Evolutionary conservation across 2,113 vertebrate species (phyloP).

Genomic region (Chinchilla lanigera): DNA sequence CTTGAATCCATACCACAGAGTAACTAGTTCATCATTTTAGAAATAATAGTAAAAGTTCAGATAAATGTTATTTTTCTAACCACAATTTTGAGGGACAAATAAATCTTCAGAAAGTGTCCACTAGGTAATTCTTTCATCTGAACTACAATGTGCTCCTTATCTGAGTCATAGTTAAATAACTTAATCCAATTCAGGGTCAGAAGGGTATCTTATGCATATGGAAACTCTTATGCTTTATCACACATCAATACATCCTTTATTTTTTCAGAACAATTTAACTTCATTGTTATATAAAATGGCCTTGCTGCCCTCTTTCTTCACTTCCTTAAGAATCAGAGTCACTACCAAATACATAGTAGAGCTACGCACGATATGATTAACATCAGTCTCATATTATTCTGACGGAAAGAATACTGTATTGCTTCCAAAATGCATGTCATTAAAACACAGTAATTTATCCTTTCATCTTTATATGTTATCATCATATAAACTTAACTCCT

Average conservation of each 20-base stretch:
- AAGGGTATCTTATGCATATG: slow-evolving; percentile 58
- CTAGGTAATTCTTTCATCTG: slow-evolving; percentile 36
- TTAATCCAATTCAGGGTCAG: slow-evolving; percentile 59
- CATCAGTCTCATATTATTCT: neutral
- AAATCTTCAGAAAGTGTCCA: slow-evolving; percentile 20
- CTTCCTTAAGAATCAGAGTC: slow-evolving; percentile 35
- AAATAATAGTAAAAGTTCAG: slow-evolving; percentile 40
- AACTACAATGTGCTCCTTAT: slow-evolving; percentile 46
- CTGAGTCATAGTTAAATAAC: slow-evolving; percentile 64
- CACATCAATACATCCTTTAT: slow-evolving; percentile 2
- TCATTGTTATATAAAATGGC: slow-evolving; percentile 31
- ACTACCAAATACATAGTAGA: neutral
- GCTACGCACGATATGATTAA: neutral
- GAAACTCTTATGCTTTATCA: slow-evolving; percentile 59
- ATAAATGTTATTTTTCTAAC: slow-evolving; percentile 7
- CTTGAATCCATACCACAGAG: neutral
- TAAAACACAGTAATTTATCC: neutral
- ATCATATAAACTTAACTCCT: neutral
- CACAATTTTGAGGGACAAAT: slow-evolving; percentile 28
- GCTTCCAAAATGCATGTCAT: slow-evolving; percentile 42
- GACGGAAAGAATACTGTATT: neutral
- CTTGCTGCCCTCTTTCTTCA: neutral
- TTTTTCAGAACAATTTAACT: slow-evolving; percentile 54
- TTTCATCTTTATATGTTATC: neutral
- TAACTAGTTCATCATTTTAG: neutral